A percentile compares a stretch with the other conserved stretches of the same genome.
These are phyloP conservation scores for Lasioglossum leucozonium DNA, from an alignment of 2,888 invertebrate genomes.

Conservation along the genomic window DNA sequence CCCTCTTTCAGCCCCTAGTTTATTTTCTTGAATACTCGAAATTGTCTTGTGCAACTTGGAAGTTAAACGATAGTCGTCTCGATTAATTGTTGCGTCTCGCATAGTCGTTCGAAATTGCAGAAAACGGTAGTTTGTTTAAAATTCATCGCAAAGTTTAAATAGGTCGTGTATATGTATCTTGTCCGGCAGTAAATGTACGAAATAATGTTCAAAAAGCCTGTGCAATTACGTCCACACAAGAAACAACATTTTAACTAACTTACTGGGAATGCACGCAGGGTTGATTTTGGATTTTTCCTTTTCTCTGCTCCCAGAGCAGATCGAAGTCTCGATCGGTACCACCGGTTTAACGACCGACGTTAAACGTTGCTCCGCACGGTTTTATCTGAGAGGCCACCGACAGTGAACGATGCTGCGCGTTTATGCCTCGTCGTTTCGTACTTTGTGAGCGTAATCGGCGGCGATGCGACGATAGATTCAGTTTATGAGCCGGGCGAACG, in stretches of 20 bases:
- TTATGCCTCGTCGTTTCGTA: conserved; percentile 1
- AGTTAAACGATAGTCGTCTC: neutral
- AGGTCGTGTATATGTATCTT: too few species aligned
- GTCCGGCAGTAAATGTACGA: too few species aligned
- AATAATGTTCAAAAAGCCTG: too few species aligned
- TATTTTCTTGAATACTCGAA: neutral
- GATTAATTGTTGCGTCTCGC: too few species aligned
- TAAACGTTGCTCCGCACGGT: neutral
- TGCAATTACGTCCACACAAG: too few species aligned
- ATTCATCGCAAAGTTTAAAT: too few species aligned
- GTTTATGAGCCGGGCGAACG: conserved; percentile 1
- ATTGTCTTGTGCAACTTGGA: neutral
- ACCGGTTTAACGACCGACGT: neutral
- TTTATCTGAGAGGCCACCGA: neutral
- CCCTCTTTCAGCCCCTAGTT: neutral
- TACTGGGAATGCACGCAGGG: too few species aligned
- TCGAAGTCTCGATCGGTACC: neutral
- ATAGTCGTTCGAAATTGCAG: too few species aligned
- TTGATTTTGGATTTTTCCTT: too few species aligned
- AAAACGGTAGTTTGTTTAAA: too few species aligned
- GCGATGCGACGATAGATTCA: conserved; percentile 1
- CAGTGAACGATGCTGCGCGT: neutral
- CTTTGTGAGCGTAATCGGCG: conserved; percentile 16
- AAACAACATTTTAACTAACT: too few species aligned
- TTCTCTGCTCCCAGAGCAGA: neutral